Conservation (phyloP, 2,113 vertebrate genomes). For the Progne subis region DNA sequence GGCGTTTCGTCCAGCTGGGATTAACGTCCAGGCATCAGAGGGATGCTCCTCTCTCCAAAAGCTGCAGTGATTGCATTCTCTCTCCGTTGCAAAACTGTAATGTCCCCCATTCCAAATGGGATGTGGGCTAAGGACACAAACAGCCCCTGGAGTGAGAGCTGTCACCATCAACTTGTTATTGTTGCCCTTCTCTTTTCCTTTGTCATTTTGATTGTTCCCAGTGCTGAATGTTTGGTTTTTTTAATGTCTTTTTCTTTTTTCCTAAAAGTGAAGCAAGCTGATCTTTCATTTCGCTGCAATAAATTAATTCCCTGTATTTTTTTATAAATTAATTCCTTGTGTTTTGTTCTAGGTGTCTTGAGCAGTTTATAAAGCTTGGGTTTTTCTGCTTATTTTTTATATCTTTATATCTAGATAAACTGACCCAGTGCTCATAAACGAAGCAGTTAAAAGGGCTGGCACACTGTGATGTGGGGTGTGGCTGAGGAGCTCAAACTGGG, state of each 20-base stretch:
- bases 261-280: background rate
- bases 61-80: background rate
- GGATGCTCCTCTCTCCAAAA: background rate
- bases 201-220: background rate
- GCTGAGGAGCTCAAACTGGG: background rate
- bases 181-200: background rate
- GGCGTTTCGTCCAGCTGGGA: background rate
- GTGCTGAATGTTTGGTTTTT: background rate
- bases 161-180: background rate
- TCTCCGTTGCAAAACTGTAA: background rate
- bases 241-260: background rate
- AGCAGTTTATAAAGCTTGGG: background rate
- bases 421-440: background rate
- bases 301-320: background rate
- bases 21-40: background rate
- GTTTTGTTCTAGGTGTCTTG: background rate
- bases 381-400: background rate
- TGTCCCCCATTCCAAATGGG: no score
- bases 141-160: background rate
- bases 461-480: accelerated
- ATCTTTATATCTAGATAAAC: accelerated
- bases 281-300: background rate
- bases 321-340: background rate
- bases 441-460: background rate
- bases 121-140: background rate